A percentile compares a stretch with the other conserved stretches of the same genome.
These are phyloP conservation scores for Drosophila kuntzei DNA, from an alignment of 2,888 invertebrate genomes.

Conservation along the genomic window DNA sequence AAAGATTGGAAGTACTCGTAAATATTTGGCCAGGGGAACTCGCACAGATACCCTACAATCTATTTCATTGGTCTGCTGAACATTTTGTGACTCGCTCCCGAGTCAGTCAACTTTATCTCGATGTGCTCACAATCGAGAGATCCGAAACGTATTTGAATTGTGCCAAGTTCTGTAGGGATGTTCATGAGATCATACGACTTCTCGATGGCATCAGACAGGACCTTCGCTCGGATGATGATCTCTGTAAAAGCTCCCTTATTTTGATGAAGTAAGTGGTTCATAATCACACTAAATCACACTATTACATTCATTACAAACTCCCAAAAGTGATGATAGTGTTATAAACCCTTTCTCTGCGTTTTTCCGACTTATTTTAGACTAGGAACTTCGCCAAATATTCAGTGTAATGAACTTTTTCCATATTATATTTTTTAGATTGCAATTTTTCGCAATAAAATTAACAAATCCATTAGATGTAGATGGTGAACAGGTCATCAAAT, in stretches of 20 bases:
- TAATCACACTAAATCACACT: too few relatives aligned
- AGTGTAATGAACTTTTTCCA: too few relatives aligned
- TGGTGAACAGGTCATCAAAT: too few relatives aligned
- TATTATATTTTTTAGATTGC: too few relatives aligned
- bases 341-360: too few relatives aligned
- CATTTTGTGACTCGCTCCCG: conserved; percentile 35
- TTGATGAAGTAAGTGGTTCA: conserved; percentile 45
- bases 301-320: too few relatives aligned
- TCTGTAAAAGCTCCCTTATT: conserved; percentile 30
- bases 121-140: conserved; percentile 42
- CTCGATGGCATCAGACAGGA: conserved; percentile 39
- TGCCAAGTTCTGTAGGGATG: conserved; percentile 55
- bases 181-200: conserved; percentile 41
- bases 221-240: conserved; percentile 1
- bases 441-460: too few relatives aligned
- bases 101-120: conserved; percentile 54
- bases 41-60: conserved; percentile 31
- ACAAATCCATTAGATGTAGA: too few relatives aligned
- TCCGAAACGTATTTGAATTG: conserved; percentile 44
- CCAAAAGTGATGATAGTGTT: too few relatives aligned
- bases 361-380: too few relatives aligned
- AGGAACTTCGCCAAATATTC: too few relatives aligned
- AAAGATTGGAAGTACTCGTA: conserved; percentile 32
- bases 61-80: conserved; percentile 60
- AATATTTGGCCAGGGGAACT: conserved; percentile 48